Percentiles rank a stretch among this genome's conserved stretches.
Evolutionary conservation across 2,113 vertebrate genomes (phyloP).

Genomic region (Malurus alboscapulatus): DNA sequence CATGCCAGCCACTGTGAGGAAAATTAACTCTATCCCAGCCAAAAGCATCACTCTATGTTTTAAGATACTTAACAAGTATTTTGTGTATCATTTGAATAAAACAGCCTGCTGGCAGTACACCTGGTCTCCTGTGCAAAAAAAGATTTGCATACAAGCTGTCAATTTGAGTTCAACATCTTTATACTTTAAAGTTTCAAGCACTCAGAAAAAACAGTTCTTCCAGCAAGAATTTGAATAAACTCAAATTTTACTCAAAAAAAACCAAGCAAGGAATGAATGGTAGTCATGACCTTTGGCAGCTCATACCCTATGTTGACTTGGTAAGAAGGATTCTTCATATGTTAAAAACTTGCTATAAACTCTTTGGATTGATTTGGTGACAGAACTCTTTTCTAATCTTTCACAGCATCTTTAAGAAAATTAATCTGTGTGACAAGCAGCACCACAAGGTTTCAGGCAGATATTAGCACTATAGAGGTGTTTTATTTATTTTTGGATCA

Average conservation of each 20-base stretch:
- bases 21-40: background rate
- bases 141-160: background rate
- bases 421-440: background rate
- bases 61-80: background rate
- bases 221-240: background rate
- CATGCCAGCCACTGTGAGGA: background rate
- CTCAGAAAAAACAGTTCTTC: background rate
- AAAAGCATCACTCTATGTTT: background rate
- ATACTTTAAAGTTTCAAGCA: background rate
- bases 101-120: background rate
- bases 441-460: background rate
- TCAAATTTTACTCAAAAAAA: background rate
- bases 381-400: background rate
- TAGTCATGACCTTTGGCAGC: background rate
- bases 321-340: background rate
- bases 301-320: background rate
- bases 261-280: rapidly evolving
- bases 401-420: background rate
- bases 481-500: background rate
- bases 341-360: background rate
- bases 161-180: background rate
- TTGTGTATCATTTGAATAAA: background rate
- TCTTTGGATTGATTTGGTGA: background rate
- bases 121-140: background rate
- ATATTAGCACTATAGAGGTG: background rate